phyloP scores from a whole-genome alignment of 2,888 invertebrate species.

The Drosophila kanekoi region DNA sequence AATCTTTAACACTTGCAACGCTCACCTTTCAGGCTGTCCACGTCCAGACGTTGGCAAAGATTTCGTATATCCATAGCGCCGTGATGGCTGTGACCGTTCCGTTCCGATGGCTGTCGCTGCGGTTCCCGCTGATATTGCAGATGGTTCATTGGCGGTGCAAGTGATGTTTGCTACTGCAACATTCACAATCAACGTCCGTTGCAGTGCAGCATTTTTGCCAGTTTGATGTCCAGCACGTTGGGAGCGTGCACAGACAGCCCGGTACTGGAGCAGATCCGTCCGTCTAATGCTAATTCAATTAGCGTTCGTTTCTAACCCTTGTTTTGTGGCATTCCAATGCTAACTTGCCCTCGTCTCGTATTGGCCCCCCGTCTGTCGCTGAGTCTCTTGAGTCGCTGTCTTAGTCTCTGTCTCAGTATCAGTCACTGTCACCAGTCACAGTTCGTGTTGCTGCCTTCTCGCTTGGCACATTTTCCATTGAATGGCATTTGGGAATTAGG shows the following conservation, averaged over 20 bases:
- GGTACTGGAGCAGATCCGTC: slow-evolving; percentile 26
- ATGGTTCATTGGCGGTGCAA: slow-evolving; percentile 17
- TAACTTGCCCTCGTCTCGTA: slow-evolving; percentile 34
- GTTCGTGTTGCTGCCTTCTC: slow-evolving; percentile 21
- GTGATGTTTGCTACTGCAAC: slow-evolving; percentile 9
- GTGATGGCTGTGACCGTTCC: slow-evolving; percentile 7
- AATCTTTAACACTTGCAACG: background rate
- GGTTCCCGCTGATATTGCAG: slow-evolving; percentile 28
- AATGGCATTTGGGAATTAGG: slow-evolving; percentile 59
- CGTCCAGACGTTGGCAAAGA: slow-evolving; percentile 82
- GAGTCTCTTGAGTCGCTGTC: slow-evolving; percentile 6
- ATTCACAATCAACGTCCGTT: slow-evolving; percentile 56
- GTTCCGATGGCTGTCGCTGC: slow-evolving; percentile 1
- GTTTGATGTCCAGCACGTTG: slow-evolving; percentile 34
- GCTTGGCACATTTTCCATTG: slow-evolving; percentile 60
- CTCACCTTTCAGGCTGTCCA: slow-evolving; percentile 81
- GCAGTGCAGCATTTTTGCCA: slow-evolving; percentile 69
- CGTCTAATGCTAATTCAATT: slow-evolving; percentile 53
- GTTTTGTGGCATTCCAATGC: slow-evolving; percentile 43
- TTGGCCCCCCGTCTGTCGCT: slow-evolving; percentile 25
- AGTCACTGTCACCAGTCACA: background rate
- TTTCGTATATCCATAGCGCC: slow-evolving; percentile 81
- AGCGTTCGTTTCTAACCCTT: slow-evolving; percentile 30
- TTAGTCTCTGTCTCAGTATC: background rate
- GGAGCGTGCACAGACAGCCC: slow-evolving; percentile 17